Conservation (phyloP, 2,888 invertebrate genomes). For the Standfussiana lucernea region DNA sequence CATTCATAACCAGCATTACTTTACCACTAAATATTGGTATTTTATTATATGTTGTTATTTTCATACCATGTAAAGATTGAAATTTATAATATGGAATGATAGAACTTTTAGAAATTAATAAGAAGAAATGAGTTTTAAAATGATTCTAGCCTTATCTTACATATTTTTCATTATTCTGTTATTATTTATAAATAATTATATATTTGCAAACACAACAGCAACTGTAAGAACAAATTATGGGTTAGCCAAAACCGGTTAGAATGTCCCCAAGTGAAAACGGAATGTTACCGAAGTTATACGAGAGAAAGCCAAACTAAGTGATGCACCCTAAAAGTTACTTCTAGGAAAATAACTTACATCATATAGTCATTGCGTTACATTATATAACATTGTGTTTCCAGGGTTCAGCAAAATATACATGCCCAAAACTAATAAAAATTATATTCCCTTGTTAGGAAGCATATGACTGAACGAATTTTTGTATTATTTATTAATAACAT, state of each 20-base stretch:
- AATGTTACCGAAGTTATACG: slow-evolving; percentile 73
- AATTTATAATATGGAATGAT: neutral
- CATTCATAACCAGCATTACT: slow-evolving; percentile 40
- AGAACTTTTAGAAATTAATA: neutral
- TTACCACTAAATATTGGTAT: slow-evolving; percentile 4
- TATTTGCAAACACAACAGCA: slow-evolving; percentile 61
- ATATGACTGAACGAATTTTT: slow-evolving; percentile 84
- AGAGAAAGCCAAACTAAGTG: slow-evolving; percentile 88
- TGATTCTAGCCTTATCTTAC: neutral
- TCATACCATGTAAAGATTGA: neutral
- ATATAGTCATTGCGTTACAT: slow-evolving; percentile 79
- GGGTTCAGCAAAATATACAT: slow-evolving; percentile 89
- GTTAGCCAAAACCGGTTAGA: slow-evolving; percentile 64
- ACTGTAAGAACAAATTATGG: slow-evolving; percentile 39
- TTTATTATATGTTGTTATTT: neutral
- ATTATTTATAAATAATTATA: neutral
- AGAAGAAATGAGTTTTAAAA: slow-evolving; percentile 10
- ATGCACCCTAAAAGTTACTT: slow-evolving; percentile 87
- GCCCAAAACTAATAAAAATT: slow-evolving; percentile 89
- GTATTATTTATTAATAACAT: slow-evolving; percentile 80
- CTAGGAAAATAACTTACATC: slow-evolving; percentile 82
- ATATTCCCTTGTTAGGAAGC: slow-evolving; percentile 90
- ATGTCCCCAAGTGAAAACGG: slow-evolving; percentile 62
- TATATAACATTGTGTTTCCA: slow-evolving; percentile 73
- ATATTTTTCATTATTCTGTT: neutral